Evolutionary conservation across 2,797 vertebrate genomes (phyloP), one percentile per base, ranked within the genome.

Genomic region (Lacerta bilineata): DNA sequence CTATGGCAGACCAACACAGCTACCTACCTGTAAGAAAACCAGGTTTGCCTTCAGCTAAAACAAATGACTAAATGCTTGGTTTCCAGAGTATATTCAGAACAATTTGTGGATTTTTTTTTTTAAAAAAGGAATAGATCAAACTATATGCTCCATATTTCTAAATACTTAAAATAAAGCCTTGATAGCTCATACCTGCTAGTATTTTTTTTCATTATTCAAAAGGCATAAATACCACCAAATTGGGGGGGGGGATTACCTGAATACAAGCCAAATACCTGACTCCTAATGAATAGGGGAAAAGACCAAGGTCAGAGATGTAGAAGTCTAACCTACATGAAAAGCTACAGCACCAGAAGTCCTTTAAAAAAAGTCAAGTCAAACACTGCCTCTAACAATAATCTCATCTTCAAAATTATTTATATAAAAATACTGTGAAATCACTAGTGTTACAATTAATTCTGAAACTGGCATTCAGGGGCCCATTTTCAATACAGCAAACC

Each of bases 321-420:
- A 79, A 2, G 50, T 18, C 84, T 91, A 36, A 88, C 84, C 68
- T 87, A n/a, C 79, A 92, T 87, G 43, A 74, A 71, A 92, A 91
- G 11, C 29, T 89, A 87, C n/a, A 91, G 71, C 71, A 55, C 50
- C 66, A 86, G 10, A 83, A 92, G 2, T 87, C 27, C 66, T 61
- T 8, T 69, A 71, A 75, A 86, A 43, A 46, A 68, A 43, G 20
- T 61, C 9, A 64, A 68, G 41, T 41, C 3, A 85, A 90, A 87
- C n/a, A 85, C 33, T 46, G 61, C 46, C 33, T 72, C 69, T 83
- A 82, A 93, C 92, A 93, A 90, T 88, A 90, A 87, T 71, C 13
- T 89, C 8, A 86, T 25, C 80, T 64, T 74, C 89, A 88, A 64
- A 77, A 90, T 13, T 91, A 91, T 64, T 82, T 83, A 91, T 39